phyloP scores from a whole-genome alignment of 2,888 invertebrate species.

The Drosophila meridionalis region DNA sequence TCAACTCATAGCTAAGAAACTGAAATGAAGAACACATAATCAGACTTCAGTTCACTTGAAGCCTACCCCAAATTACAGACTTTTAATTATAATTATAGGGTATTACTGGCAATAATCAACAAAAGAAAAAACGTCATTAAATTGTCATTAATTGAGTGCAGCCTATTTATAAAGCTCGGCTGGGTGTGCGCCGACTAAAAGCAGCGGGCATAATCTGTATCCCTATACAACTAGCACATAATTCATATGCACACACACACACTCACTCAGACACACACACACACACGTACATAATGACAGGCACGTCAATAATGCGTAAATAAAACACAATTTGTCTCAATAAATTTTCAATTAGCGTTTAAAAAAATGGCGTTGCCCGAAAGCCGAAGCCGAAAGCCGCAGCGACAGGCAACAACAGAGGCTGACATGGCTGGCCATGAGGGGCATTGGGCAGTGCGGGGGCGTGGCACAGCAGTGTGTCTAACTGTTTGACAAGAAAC shows the following conservation, averaged over 20 bases:
- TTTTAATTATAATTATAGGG: background rate
- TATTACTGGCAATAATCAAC: slow-evolving; percentile 9
- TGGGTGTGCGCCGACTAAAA: slow-evolving; percentile 10
- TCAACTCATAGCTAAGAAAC: too few relatives aligned
- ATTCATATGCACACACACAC: slow-evolving; percentile 35
- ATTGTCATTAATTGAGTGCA: slow-evolving; percentile 53
- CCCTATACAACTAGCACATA: slow-evolving; percentile 44
- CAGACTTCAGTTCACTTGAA: background rate
- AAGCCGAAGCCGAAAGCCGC: slow-evolving; percentile 29
- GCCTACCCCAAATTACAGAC: background rate
- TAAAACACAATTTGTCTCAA: slow-evolving; percentile 75
- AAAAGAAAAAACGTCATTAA: slow-evolving; percentile 41
- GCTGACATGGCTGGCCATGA: background rate
- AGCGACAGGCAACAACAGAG: slow-evolving; percentile 26
- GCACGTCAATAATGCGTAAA: slow-evolving; percentile 52
- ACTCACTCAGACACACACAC: slow-evolving; percentile 1
- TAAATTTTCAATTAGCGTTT: slow-evolving; percentile 78
- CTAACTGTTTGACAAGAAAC: slow-evolving; percentile 75
- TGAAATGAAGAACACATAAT: too few relatives aligned
- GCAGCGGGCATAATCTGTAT: slow-evolving; percentile 17
- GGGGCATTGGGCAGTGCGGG: background rate
- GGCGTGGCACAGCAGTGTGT: slow-evolving; percentile 53
- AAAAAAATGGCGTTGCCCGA: slow-evolving; percentile 47
- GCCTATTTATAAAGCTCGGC: slow-evolving; percentile 46
- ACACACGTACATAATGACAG: slow-evolving; percentile 12